phyloP scores from a whole-genome alignment of 2,113 vertebrate species.

The Bombycilla garrulus region DNA sequence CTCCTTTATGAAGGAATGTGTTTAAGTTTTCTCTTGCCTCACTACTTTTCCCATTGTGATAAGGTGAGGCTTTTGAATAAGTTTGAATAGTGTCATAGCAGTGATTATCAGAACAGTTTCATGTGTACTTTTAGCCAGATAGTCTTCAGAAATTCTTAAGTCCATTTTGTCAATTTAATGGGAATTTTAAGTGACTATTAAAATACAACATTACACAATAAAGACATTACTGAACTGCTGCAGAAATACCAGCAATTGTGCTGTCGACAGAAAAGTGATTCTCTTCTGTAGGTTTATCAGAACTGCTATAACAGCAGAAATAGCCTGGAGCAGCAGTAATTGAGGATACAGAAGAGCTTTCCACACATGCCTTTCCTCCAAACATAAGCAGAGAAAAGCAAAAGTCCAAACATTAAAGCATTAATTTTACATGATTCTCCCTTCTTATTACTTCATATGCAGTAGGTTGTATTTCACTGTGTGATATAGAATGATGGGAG shows the following conservation, averaged over 20 bases:
- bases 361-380: background rate
- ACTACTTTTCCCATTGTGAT: background rate
- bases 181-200: constrained; percentile 52
- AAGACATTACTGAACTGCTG: constrained; percentile 7
- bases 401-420: background rate
- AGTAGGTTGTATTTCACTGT: background rate
- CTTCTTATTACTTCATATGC: background rate
- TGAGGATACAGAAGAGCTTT: background rate
- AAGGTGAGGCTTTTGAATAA: background rate
- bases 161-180: constrained; percentile 44
- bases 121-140: constrained; percentile 15
- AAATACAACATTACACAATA: constrained; percentile 11
- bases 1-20: background rate
- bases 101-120: constrained; percentile 16
- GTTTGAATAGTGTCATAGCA: background rate
- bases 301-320: background rate
- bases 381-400: background rate
- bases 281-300: background rate
- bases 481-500: background rate
- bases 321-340: background rate
- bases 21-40: background rate
- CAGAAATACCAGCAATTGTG: constrained; percentile 12
- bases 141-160: constrained; percentile 7
- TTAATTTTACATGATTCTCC: background rate
- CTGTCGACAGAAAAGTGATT: background rate